Evolutionary conservation across 2,797 vertebrate species (phyloP), one percentile per base, ranked within the genome.

Genomic region (Knipowitschia caucasica): DNA sequence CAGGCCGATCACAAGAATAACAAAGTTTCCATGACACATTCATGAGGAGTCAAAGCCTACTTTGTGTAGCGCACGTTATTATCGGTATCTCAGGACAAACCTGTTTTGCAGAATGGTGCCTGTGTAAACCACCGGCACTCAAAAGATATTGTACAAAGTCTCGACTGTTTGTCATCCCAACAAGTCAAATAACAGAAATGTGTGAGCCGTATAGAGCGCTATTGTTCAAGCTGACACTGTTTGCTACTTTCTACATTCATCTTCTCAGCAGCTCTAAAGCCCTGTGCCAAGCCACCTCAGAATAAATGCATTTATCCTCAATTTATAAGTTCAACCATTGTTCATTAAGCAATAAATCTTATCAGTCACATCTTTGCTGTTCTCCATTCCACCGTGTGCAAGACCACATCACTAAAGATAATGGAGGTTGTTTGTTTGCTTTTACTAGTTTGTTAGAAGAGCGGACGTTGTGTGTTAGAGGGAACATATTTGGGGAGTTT

Each of bases 31-130:
- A 1, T 1, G 2, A 42, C n/a, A 9, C 20, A 52, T 40, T 53
- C 31, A 38, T 17, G 10, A 25, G 15, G 0, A 42, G 20, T 78
- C 67, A 76, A 77, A 39, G 57, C n/a, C n/a, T 7, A 5, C 44
- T 45, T 61, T 76, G 59, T 14, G 7, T 26, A 42, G 40, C 20
- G 25, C 12, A 71, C 62, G 53, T 70, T 56, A 39, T 7, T 58
- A 54, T 64, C 64, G 55, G 46, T 36, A 12, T 35, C 51, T 47
- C 26, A 9, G 3, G 56, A 26, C 5, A 1, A 63, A 70, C 71
- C 55, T 23, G 77, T 75, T 72, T 35, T 36, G 20, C 23, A 6
- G 10, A 15, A 49, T 55, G 29, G 39, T 21, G 21, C 7, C 6
- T 60, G 34, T 58, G 63, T 26, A 67, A 35, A 51, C 53, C 33